phyloP scores from a whole-genome alignment of 2,797 vertebrate species.

The Fundulus diaphanus region DNA sequence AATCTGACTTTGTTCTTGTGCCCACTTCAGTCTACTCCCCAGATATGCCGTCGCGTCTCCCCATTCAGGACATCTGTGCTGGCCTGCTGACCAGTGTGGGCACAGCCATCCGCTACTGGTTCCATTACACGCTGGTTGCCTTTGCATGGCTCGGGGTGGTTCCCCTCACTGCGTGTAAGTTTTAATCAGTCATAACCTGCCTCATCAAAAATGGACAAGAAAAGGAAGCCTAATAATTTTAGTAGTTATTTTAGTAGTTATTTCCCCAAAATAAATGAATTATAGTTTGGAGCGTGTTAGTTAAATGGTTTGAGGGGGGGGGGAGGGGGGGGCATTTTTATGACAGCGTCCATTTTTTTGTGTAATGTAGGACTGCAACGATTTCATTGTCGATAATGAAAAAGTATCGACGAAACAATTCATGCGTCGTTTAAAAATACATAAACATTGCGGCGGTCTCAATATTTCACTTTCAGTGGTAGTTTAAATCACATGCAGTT shows the following conservation, averaged over 20 bases:
- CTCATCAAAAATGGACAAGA: background rate
- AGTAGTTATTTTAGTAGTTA: background rate
- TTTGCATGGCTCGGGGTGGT: conserved; percentile 99
- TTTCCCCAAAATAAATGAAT: background rate
- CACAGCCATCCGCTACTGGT: conserved; percentile 99
- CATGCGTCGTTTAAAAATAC: too few species aligned
- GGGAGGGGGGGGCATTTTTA: too few species aligned
- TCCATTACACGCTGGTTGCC: conserved; percentile 99
- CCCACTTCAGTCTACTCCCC: conserved; percentile 92
- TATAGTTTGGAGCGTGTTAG: background rate
- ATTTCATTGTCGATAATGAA: too few species aligned
- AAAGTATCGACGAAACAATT: too few species aligned
- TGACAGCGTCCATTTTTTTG: too few species aligned
- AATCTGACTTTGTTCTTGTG: background rate
- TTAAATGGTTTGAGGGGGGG: background rate
- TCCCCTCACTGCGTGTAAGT: conserved; percentile 99
- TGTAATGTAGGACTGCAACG: too few species aligned
- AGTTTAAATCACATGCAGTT: too few species aligned
- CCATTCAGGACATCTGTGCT: conserved; percentile 98
- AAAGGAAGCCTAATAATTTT: background rate
- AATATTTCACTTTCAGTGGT: too few species aligned
- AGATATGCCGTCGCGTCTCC: conserved; percentile 99
- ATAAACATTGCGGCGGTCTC: too few species aligned
- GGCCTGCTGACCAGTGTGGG: conserved; percentile 98
- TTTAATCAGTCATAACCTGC: conserved; percentile 1